A percentile compares a stretch with the other conserved stretches of the same genome.
phyloP scores from a whole-genome alignment of 2,888 invertebrate genomes.

The Plagodis dolabraria region DNA sequence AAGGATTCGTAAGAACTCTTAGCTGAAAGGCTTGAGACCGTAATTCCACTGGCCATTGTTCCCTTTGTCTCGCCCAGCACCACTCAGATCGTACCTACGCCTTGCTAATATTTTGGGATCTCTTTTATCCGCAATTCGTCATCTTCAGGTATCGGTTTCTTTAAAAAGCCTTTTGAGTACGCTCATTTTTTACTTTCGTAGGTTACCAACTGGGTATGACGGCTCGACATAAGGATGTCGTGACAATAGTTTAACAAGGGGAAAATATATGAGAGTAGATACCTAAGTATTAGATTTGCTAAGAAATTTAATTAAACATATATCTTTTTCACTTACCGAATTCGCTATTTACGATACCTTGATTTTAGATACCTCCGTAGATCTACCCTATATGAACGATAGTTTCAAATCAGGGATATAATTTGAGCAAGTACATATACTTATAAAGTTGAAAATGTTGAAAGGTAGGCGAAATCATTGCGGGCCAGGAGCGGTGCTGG shows the following conservation, averaged over 20 bases:
- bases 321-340: conserved; percentile 1
- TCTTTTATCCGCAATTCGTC: conserved; percentile 43
- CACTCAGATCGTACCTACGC: conserved; percentile 45
- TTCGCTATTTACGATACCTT: conserved; percentile 7
- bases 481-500: conserved; percentile 44
- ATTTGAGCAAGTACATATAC: conserved; percentile 31
- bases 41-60: conserved; percentile 65
- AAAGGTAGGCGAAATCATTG: conserved; percentile 80
- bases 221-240: conserved; percentile 24
- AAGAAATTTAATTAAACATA: conserved; percentile 14
- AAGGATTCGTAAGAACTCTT: conserved; percentile 56
- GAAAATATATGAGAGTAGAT: conserved; percentile 30
- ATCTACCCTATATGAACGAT: conserved; percentile 9
- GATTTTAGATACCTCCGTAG: background rate
- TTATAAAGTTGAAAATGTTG: conserved; percentile 66
- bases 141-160: conserved; percentile 43
- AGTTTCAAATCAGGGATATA: conserved; percentile 22
- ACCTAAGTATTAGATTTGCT: conserved; percentile 24
- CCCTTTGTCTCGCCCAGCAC: conserved; percentile 56
- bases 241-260: background rate
- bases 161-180: conserved; percentile 38
- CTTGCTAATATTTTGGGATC: conserved; percentile 46
- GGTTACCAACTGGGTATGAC: conserved; percentile 36
- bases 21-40: conserved; percentile 58
- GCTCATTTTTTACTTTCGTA: conserved; percentile 38